A percentile compares a stretch with the other conserved stretches of the same genome.
Conservation (phyloP, 2,113 vertebrate species). For the Pseudorhombus dupliciocellatus region DNA sequence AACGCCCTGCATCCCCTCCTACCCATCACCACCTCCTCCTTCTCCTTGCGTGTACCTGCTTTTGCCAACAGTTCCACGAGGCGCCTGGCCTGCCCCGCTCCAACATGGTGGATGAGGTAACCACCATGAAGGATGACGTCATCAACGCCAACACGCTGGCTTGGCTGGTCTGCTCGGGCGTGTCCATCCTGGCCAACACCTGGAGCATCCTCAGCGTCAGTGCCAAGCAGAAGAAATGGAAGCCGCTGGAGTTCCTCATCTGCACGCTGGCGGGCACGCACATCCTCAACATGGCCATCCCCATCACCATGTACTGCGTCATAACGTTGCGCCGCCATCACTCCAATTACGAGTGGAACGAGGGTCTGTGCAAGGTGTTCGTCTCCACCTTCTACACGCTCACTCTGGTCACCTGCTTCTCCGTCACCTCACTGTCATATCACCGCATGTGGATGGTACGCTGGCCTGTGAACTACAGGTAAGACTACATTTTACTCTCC, state of each 20-base stretch:
- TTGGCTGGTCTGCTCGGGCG: slow-evolving; percentile 91
- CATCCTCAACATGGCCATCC: slow-evolving; percentile 91
- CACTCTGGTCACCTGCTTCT: slow-evolving; percentile 94
- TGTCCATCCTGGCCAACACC: slow-evolving; percentile 90
- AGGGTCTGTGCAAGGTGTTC: slow-evolving; percentile 94
- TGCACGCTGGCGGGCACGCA: slow-evolving; percentile 91
- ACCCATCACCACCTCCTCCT: slow-evolving; percentile 73
- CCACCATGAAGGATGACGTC: slow-evolving; percentile 89
- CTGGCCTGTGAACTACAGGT: slow-evolving; percentile 97
- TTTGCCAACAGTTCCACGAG: slow-evolving; percentile 64
- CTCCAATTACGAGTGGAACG: slow-evolving; percentile 91
- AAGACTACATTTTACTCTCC: slow-evolving; percentile 9
- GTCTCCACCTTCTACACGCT: slow-evolving; percentile 96
- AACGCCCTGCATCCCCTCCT: slow-evolving; percentile 66
- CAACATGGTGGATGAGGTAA: slow-evolving; percentile 78
- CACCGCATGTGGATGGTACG: slow-evolving; percentile 99
- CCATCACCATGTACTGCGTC: slow-evolving; percentile 91
- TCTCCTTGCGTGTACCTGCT: slow-evolving; percentile 63
- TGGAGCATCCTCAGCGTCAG: slow-evolving; percentile 94
- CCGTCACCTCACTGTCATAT: slow-evolving; percentile 93
- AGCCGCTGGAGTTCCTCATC: slow-evolving; percentile 91
- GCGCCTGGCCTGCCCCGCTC: slow-evolving; percentile 61
- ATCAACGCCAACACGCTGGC: slow-evolving; percentile 89
- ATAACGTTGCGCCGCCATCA: slow-evolving; percentile 87
- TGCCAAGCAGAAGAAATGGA: slow-evolving; percentile 96